Conservation (phyloP, 2,797 vertebrate species). For the Rhabdophis nuchalis region DNA sequence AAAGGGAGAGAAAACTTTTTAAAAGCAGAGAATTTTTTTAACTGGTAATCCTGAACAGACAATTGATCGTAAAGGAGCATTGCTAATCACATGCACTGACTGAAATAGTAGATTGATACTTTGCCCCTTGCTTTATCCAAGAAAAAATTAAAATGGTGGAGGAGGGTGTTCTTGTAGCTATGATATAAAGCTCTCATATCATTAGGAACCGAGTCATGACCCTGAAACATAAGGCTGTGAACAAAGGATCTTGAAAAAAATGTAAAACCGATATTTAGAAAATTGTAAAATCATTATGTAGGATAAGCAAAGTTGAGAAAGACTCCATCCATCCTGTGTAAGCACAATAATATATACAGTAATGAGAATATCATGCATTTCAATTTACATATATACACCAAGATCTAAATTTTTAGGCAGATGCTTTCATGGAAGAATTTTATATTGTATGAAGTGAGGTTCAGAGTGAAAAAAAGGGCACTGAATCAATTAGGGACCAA, state of each 20-base stretch:
- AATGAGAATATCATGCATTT: not conserved
- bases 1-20: not conserved
- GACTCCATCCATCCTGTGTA: not conserved
- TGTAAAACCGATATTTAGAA: not conserved
- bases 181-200: not conserved
- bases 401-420: not conserved
- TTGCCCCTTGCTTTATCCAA: not conserved
- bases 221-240: not conserved
- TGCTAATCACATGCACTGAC: not conserved
- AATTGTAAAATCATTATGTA: not conserved
- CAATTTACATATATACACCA: not conserved
- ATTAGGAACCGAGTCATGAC: fast-evolving
- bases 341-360: not conserved
- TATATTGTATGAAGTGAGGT: not conserved
- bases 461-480: not conserved
- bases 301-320: not conserved
- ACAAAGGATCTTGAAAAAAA: not conserved
- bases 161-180: not conserved
- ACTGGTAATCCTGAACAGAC: not conserved
- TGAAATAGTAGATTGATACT: not conserved
- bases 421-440: not conserved
- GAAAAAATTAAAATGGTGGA: not conserved
- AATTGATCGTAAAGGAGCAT: not conserved
- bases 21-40: not conserved
- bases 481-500: not conserved